Percentiles rank a stretch among this genome's conserved stretches.
phyloP scores from a whole-genome alignment of 2,113 vertebrate species.

The Nerophis lumbriciformis region DNA sequence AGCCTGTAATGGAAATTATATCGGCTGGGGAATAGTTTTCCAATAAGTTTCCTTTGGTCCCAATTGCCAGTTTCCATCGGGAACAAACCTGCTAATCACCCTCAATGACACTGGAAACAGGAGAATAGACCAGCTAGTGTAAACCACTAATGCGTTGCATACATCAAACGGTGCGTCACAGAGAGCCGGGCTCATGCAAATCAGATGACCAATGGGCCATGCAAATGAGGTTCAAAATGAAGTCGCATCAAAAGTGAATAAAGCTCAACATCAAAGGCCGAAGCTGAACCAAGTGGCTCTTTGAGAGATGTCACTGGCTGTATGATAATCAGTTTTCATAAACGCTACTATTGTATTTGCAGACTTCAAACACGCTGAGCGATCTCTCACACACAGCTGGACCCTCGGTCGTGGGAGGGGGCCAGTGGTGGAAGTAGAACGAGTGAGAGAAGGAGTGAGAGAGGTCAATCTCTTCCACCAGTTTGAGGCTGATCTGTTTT shows the following conservation, averaged over 20 bases:
- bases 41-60: slow-evolving; percentile 52
- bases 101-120: slow-evolving; percentile 37
- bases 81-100: slow-evolving; percentile 15
- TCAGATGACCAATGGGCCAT: slow-evolving; percentile 42
- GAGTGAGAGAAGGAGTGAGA: slow-evolving; percentile 39
- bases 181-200: slow-evolving; percentile 31
- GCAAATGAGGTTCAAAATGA: slow-evolving; percentile 55
- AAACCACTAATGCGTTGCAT: slow-evolving; percentile 19
- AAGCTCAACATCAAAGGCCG: slow-evolving; percentile 47
- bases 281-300: slow-evolving; percentile 20
- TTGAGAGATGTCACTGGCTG: slow-evolving; percentile 31
- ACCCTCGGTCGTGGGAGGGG: slow-evolving; percentile 35
- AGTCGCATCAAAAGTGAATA: slow-evolving; percentile 34
- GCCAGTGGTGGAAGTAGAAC: slow-evolving; percentile 34
- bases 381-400: slow-evolving; percentile 51
- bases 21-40: slow-evolving; percentile 36
- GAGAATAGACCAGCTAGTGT: slow-evolving; percentile 20
- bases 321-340: slow-evolving; percentile 53
- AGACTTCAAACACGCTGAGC: slow-evolving; percentile 46
- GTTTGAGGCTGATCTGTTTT: slow-evolving; percentile 66
- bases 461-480: slow-evolving; percentile 57
- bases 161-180: slow-evolving; percentile 60
- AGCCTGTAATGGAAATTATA: slow-evolving; percentile 38
- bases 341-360: slow-evolving; percentile 48
- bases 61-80: slow-evolving; percentile 30